These are phyloP conservation scores for Hemibagrus wyckioides DNA, from an alignment of 2,113 vertebrate genomes.

Conservation along the genomic window DNA sequence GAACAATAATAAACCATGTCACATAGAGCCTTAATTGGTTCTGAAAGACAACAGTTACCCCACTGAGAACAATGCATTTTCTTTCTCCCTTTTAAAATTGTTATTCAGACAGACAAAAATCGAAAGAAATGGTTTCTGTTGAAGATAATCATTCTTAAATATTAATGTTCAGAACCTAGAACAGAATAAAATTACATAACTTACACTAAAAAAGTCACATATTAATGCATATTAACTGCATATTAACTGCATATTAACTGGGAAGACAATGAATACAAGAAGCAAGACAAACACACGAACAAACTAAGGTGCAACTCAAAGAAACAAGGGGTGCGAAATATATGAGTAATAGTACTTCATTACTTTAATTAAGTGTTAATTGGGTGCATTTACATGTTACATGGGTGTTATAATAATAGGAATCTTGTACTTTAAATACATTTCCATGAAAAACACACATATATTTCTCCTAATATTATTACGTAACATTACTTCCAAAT, in stretches of 20 bases:
- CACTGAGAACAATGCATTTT: not conserved
- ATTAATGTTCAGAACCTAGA: not conserved
- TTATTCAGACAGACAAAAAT: not conserved
- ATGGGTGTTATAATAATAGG: too few relatives aligned
- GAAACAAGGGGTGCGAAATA: too few relatives aligned
- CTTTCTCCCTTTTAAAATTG: not conserved
- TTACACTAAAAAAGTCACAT: not conserved
- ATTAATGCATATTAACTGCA: not conserved
- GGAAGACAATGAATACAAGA: not conserved
- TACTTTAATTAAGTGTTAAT: too few relatives aligned
- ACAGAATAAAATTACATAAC: not conserved
- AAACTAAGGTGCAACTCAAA: not conserved
- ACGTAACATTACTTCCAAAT: too few relatives aligned
- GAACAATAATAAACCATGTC: slow-evolving; percentile 11
- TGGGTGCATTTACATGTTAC: too few relatives aligned
- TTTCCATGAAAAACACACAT: too few relatives aligned
- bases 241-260: not conserved
- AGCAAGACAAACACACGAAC: not conserved
- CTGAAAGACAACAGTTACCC: not conserved
- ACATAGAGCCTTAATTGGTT: not conserved
- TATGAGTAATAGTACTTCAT: too few relatives aligned
- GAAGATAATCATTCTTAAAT: not conserved
- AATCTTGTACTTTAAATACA: too few relatives aligned
- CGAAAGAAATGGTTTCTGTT: not conserved
- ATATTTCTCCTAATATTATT: too few relatives aligned